phyloP scores from a whole-genome alignment of 2,113 vertebrate genomes.

The Nicator chloris region DNA sequence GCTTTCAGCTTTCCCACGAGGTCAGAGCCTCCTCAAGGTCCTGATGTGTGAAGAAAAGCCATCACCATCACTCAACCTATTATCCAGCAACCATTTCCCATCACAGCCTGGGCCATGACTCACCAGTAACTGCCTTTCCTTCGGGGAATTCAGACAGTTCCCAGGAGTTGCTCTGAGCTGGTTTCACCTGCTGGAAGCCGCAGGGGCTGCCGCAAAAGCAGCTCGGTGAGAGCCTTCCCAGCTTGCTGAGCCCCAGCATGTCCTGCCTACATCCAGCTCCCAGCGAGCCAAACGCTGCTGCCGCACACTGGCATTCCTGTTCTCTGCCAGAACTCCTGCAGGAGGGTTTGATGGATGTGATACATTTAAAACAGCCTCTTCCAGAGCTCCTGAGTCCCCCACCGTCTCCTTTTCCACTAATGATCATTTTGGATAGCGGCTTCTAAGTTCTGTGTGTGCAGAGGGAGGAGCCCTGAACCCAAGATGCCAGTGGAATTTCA shows the following conservation, averaged over 20 bases:
- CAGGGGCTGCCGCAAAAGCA: not conserved
- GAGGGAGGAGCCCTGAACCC: not conserved
- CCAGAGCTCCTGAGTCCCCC: not conserved
- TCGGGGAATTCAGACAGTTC: not conserved
- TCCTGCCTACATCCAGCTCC: not conserved
- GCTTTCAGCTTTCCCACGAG: not conserved
- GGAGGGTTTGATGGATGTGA: not conserved
- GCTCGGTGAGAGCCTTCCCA: not conserved
- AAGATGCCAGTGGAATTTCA: not conserved
- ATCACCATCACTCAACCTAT: not conserved
- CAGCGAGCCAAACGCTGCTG: not conserved
- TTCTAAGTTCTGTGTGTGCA: not conserved
- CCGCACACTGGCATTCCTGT: not conserved
- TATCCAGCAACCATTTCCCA: not conserved
- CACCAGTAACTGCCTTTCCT: not conserved
- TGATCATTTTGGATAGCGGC: not conserved
- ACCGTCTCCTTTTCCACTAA: not conserved
- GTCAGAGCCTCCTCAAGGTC: not conserved
- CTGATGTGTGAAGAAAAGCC: not conserved
- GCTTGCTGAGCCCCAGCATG: rapidly evolving
- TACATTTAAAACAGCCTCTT: not conserved
- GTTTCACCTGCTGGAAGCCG: not conserved
- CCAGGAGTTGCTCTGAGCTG: not conserved
- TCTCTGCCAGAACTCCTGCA: not conserved
- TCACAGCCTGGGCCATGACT: not conserved